These are phyloP conservation scores for Sterna hirundo DNA, from an alignment of 2,113 vertebrate species.

Conservation along the genomic window DNA sequence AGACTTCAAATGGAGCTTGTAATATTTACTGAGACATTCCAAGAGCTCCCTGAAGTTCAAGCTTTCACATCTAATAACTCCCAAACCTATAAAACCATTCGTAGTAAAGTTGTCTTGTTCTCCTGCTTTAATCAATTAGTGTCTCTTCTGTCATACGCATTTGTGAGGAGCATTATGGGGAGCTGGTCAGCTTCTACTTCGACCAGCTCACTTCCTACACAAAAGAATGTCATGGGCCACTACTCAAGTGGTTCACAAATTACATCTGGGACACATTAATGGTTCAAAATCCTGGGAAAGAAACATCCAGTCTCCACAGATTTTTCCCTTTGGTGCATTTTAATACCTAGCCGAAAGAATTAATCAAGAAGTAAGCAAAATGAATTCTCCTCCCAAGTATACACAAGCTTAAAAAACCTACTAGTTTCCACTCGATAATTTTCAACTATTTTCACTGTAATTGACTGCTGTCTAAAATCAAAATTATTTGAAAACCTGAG, in stretches of 20 bases:
- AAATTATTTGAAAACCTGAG: not conserved
- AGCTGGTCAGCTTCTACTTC: not conserved
- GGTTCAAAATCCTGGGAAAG: not conserved
- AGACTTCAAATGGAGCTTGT: constrained; percentile 14
- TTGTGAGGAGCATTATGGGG: not conserved
- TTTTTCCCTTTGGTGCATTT: not conserved
- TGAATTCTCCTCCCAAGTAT: not conserved
- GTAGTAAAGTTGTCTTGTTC: not conserved
- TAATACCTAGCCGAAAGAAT: not conserved
- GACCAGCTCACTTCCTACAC: not conserved
- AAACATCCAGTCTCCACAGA: not conserved
- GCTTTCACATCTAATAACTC: constrained; percentile 49
- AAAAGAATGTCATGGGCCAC: not conserved
- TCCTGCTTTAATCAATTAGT: not conserved
- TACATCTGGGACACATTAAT: not conserved
- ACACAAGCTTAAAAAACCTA: not conserved
- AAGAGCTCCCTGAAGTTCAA: constrained; percentile 46
- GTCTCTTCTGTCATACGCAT: not conserved
- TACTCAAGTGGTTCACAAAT: not conserved
- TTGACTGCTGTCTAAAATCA: not conserved
- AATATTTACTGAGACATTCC: constrained; percentile 43
- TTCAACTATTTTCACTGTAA: not conserved
- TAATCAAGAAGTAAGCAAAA: not conserved
- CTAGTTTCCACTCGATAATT: not conserved
- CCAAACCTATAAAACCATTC: constrained; percentile 8